phyloP scores from a whole-genome alignment of 1,140 invertebrate species.

The Aethina tumida region DNA sequence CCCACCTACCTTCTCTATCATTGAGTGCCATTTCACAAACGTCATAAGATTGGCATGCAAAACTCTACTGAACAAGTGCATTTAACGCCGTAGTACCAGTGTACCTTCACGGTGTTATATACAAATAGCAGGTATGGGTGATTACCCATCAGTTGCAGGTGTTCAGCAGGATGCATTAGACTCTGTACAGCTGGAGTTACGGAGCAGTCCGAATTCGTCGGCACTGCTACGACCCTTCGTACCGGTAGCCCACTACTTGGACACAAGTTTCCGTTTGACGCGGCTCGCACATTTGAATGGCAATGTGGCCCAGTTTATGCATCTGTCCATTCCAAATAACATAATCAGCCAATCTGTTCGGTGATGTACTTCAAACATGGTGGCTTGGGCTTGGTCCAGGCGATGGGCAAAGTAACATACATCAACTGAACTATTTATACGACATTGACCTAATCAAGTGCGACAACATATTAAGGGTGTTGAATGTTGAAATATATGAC shows the following conservation, averaged over 20 bases:
- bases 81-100: conserved; percentile 33
- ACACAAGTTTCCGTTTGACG: conserved; percentile 87
- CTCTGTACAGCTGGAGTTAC: conserved; percentile 73
- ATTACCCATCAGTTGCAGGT: conserved; percentile 39
- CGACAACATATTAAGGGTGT: conserved; percentile 97
- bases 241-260: conserved; percentile 89
- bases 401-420: conserved; percentile 97
- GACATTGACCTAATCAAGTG: conserved; percentile 98
- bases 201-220: conserved; percentile 67
- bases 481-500: conserved; percentile 95
- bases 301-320: conserved; percentile 88
- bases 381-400: conserved; percentile 91
- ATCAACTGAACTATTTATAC: conserved; percentile 96
- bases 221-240: conserved; percentile 85
- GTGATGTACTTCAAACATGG: conserved; percentile 86
- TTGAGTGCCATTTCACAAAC: conserved; percentile 36
- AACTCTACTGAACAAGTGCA: conserved; percentile 32
- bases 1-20: too few species aligned
- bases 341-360: conserved; percentile 53
- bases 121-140: conserved; percentile 33
- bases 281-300: conserved; percentile 96
- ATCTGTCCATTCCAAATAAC: conserved; percentile 78
- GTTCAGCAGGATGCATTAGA: conserved; percentile 64
- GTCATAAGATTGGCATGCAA: conserved; percentile 35
- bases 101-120: conserved; percentile 27